These are phyloP conservation scores for Spodoptera exigua DNA, from an alignment of 2,888 invertebrate species.

Conservation along the genomic window DNA sequence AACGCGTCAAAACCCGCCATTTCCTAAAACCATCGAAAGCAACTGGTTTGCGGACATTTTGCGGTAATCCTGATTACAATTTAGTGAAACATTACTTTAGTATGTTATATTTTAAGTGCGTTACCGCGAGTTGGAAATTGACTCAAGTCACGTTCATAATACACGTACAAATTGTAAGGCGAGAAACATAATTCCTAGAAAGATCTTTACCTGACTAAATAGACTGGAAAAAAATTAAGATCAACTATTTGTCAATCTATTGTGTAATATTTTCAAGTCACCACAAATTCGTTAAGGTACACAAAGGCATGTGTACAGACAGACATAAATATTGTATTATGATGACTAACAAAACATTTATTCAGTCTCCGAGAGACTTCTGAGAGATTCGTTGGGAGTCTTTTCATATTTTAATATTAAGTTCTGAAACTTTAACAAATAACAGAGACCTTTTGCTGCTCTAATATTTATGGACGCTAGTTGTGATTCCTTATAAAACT, in stretches of 20 bases:
- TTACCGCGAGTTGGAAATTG: conserved; percentile 40
- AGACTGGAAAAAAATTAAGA: conserved; percentile 12
- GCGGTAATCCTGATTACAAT: conserved; percentile 48
- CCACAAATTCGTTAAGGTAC: conserved; percentile 34
- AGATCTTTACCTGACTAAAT: conserved; percentile 47
- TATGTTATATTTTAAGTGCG: conserved; percentile 38
- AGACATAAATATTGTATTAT: conserved; percentile 32
- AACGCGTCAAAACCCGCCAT: conserved; percentile 47
- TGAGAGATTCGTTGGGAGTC: conserved; percentile 16
- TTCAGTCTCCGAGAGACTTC: conserved; percentile 31
- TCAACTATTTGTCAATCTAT: conserved; percentile 32
- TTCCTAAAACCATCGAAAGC: conserved; percentile 55
- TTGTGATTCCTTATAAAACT: conserved; percentile 15
- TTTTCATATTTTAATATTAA: conserved; percentile 32
- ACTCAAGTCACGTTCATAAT: conserved; percentile 50
- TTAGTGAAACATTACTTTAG: conserved; percentile 42
- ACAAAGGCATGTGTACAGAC: conserved; percentile 26
- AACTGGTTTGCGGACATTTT: conserved; percentile 51
- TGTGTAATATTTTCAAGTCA: conserved; percentile 36
- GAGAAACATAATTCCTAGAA: conserved; percentile 44
- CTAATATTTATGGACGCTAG: conserved; percentile 41
- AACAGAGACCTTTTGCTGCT: conserved; percentile 28
- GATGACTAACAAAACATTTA: conserved; percentile 39
- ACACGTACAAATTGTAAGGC: conserved; percentile 30
- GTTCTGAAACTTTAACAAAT: conserved; percentile 32